Evolutionary conservation across 1,140 invertebrate species (phyloP).

Genomic region (Ceratosolen solmsi): DNA sequence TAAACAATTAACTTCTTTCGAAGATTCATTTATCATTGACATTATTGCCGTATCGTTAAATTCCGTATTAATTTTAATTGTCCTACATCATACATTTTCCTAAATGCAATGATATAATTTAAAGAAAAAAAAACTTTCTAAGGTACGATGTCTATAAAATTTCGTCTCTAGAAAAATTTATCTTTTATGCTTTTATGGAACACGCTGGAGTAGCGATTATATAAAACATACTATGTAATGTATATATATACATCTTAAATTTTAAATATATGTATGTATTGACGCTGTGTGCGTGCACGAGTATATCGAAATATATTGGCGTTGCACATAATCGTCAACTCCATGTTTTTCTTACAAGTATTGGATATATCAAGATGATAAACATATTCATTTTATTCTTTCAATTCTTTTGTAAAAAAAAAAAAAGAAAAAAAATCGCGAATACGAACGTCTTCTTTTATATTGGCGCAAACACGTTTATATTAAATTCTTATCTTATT

Average conservation of each 20-base stretch:
- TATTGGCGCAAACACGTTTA: neutral
- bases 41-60: neutral
- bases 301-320: too few species aligned
- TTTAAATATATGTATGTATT: too few species aligned
- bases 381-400: slow-evolving; percentile 15
- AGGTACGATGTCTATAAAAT: neutral
- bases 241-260: too few species aligned
- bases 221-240: slow-evolving; percentile 46
- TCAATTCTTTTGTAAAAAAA: neutral
- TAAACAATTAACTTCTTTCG: too few species aligned
- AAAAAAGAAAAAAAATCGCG: slow-evolving; percentile 13
- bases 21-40: too few species aligned
- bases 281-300: too few species aligned
- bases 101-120: too few species aligned
- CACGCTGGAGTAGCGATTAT: slow-evolving; percentile 21
- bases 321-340: too few species aligned
- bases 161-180: slow-evolving; percentile 23
- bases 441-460: slow-evolving; percentile 3
- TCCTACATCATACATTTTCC: too few species aligned
- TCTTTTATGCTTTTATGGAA: neutral
- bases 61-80: neutral
- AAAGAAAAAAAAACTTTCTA: neutral
- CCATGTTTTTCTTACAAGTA: neutral
- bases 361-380: slow-evolving; percentile 16
- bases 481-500: neutral